phyloP scores from a whole-genome alignment of 2,113 vertebrate genomes.

The Rhineura floridana region DNA sequence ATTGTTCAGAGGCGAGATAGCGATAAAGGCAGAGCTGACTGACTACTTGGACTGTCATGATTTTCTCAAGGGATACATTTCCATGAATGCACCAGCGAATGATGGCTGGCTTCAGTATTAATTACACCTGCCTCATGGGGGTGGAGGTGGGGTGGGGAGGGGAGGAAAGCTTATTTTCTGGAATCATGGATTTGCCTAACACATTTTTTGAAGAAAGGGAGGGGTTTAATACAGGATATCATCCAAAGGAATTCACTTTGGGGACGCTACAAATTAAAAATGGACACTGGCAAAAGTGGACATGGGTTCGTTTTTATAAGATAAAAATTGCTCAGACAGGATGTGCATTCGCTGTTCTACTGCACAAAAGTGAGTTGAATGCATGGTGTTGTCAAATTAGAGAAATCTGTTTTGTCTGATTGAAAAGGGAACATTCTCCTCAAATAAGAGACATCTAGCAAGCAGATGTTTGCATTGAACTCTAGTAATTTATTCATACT shows the following conservation, averaged over 20 bases:
- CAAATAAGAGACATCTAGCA: background rate
- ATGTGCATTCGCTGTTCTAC: too few species aligned
- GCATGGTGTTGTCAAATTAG: background rate
- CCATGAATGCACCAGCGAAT: background rate
- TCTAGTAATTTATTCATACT: background rate
- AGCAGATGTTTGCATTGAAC: background rate
- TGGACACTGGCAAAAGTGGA: background rate
- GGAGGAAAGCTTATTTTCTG: background rate
- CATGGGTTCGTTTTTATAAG: background rate
- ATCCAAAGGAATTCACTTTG: background rate
- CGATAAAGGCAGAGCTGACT: background rate
- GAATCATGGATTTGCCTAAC: background rate
- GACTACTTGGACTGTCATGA: background rate
- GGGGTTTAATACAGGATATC: background rate
- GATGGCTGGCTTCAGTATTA: background rate
- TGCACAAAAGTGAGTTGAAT: background rate
- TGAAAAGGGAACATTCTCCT: background rate
- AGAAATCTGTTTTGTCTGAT: background rate
- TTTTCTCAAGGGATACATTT: fast-evolving
- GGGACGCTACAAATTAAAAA: background rate
- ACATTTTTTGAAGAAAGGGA: too few species aligned
- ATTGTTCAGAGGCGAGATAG: fast-evolving
- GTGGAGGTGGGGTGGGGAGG: too few species aligned
- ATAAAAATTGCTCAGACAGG: background rate
- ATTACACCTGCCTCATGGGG: background rate